Evolutionary conservation across 2,113 vertebrate species (phyloP), one percentile per base, ranked within the genome.

Genomic region (Aegithalos caudatus): DNA sequence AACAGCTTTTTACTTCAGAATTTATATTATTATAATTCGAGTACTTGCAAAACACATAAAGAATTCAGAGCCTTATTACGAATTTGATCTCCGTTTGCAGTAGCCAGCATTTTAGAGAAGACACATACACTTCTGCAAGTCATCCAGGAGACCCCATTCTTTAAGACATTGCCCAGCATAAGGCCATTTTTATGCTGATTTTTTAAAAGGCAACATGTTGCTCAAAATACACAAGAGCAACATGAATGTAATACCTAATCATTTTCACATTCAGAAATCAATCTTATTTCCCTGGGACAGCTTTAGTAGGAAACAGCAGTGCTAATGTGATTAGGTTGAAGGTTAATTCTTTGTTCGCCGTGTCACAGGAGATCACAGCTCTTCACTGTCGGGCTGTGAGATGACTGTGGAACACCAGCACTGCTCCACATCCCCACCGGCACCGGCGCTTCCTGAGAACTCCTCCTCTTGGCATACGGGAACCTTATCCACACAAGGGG

Each of bases 221-320:
- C 33, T 31, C 48, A 47, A 76, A 87, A 80, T 40, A 37, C 54
- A 21, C 24, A 77, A 38, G 12, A 79, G 35, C 66, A 77, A 28
- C 3, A 0, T 47, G 45, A 94, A 66, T 40, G 10, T 33, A 58
- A 54, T 54, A 12, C 45, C 58, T 77, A 57, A 77, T 79, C 4
- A 4, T 87, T 82, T 89, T 53, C 83, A 82, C 72, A 57, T 79
- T 86, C 56, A 78, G 64, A 95, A 93, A 80, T 93, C 72, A 91
- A 21, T 86, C 50, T 83, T 54, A 44, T 45, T 93, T 95, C 72
- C 66, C 38, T 56, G 57, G 62, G 64, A 67, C 47, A 57, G 74
- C 65, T 76, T 79, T 54, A 79, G 89, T 25, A 64, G 62, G 27
- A 42, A 91, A 47, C 44, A 86, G 69, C 73, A 76, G 12, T 35